Percentiles rank a stretch among this genome's conserved stretches.
phyloP scores from a whole-genome alignment of 2,797 vertebrate species.

The Urosaurus nigricauda region DNA sequence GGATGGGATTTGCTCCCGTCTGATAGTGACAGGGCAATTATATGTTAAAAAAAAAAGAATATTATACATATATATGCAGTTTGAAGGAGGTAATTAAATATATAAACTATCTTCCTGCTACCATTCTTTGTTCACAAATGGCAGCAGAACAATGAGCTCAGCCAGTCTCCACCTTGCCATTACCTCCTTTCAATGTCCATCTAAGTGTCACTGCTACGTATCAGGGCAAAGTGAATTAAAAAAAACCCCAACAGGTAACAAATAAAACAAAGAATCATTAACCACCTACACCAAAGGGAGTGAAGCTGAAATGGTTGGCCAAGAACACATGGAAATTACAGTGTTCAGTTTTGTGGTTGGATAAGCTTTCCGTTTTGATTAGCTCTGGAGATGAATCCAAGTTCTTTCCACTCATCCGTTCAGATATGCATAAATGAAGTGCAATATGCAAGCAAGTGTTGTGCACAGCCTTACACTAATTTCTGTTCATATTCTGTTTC shows the following conservation, averaged over 20 bases:
- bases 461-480: too few relatives aligned
- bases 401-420: too few relatives aligned
- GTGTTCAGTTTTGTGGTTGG: background rate
- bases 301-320: background rate
- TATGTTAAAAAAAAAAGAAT: too few relatives aligned
- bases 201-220: background rate
- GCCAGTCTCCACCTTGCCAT: background rate
- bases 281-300: background rate
- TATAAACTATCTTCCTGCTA: background rate
- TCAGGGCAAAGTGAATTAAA: background rate
- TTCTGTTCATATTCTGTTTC: too few relatives aligned
- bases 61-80: background rate
- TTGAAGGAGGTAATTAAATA: conserved; percentile 5
- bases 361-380: background rate
- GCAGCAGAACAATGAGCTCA: background rate
- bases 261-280: background rate
- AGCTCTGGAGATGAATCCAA: background rate
- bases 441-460: too few relatives aligned
- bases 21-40: too few relatives aligned
- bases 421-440: background rate
- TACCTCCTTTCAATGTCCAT: background rate
- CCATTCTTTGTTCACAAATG: background rate
- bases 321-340: background rate
- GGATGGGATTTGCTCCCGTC: too few relatives aligned
- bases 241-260: background rate